Percentiles rank a stretch among this genome's conserved stretches.
Conservation (phyloP, 2,797 vertebrate genomes). For the Enteromius paludinosus region DNA sequence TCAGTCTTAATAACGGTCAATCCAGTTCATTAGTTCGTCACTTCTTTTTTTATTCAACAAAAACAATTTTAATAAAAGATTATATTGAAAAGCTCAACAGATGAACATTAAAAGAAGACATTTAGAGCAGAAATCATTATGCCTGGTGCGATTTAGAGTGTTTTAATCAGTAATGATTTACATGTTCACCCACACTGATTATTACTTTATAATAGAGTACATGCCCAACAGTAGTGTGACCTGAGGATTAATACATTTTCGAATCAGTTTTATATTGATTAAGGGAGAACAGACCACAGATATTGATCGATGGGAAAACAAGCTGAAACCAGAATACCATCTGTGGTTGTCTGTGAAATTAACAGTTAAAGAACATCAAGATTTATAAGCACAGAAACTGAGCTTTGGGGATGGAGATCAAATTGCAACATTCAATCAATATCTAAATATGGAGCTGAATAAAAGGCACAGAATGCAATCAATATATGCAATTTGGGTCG, state of each 20-base stretch:
- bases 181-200: slow-evolving; percentile 9
- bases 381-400: slow-evolving; percentile 55
- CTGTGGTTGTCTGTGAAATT: not conserved
- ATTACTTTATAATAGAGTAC: slow-evolving; percentile 4
- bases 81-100: not conserved
- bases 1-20: not conserved
- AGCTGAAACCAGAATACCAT: slow-evolving; percentile 54
- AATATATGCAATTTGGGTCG: not conserved
- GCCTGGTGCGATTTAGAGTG: not conserved
- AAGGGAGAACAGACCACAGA: slow-evolving; percentile 48
- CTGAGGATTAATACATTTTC: slow-evolving; percentile 64
- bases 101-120: not conserved
- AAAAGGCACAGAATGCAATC: not conserved
- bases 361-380: slow-evolving; percentile 43
- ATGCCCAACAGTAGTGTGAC: slow-evolving; percentile 27
- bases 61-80: not conserved
- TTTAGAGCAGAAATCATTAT: not conserved
- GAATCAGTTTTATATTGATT: slow-evolving; percentile 68
- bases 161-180: not conserved
- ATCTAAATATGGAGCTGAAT: slow-evolving; percentile 9
- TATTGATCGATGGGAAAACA: slow-evolving; percentile 68
- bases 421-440: slow-evolving; percentile 6
- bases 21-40: too few relatives aligned
- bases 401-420: not conserved
- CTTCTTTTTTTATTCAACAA: not conserved